Percentiles rank a stretch among this genome's conserved stretches.
These are phyloP conservation scores for Thamnophis sirtalis DNA, from an alignment of 2,113 vertebrate species.

Conservation along the genomic window DNA sequence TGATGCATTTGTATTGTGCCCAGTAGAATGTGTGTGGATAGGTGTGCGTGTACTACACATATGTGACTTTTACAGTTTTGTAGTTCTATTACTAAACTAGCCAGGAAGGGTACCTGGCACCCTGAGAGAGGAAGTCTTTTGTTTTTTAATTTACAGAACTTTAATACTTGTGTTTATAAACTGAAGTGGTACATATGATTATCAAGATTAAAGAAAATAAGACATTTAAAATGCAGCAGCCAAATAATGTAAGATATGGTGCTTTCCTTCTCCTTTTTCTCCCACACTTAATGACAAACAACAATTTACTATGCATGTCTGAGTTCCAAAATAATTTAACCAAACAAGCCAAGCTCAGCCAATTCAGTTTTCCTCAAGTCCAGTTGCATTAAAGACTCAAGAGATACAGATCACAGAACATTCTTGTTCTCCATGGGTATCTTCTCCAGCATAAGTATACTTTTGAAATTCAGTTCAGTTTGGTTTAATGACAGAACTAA, in stretches of 20 bases:
- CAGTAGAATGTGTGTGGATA: neutral
- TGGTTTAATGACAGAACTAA: neutral
- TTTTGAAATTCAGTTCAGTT: neutral
- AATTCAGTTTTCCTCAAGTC: neutral
- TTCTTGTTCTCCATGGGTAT: neutral
- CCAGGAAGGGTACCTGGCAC: neutral
- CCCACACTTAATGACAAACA: neutral
- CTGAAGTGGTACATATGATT: neutral
- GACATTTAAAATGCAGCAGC: no score
- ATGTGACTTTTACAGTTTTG: no score
- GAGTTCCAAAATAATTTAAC: neutral
- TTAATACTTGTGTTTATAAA: neutral
- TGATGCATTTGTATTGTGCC: neutral
- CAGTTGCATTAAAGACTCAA: neutral
- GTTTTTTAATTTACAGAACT: neutral
- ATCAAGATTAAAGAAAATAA: neutral
- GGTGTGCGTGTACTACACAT: neutral
- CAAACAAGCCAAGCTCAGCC: neutral
- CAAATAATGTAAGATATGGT: neutral
- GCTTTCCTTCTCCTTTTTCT: neutral
- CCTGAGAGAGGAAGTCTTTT: neutral
- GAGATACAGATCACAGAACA: neutral
- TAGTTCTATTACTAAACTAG: neutral
- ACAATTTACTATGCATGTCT: neutral
- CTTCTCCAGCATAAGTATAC: neutral